These are phyloP conservation scores for Ceyx melanurus DNA, from an alignment of 2,113 vertebrate genomes.

Conservation along the genomic window DNA sequence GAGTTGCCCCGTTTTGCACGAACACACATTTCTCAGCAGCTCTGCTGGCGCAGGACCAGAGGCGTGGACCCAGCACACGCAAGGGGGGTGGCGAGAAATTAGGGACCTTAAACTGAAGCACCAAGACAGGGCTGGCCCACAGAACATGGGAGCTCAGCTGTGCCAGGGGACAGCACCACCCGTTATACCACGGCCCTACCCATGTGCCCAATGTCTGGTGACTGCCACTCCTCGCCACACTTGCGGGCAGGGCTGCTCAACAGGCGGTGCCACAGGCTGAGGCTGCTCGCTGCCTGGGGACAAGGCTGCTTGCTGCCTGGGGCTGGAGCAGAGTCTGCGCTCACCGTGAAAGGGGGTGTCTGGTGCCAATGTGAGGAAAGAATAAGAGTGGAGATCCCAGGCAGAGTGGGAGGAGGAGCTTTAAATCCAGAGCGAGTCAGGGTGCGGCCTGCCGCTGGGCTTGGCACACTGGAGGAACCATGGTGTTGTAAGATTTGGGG, in stretches of 20 bases:
- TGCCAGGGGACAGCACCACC: rapidly evolving
- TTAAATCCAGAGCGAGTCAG: rapidly evolving
- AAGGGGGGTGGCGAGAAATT: neutral
- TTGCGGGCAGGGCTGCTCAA: neutral
- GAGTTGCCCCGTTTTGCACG: neutral
- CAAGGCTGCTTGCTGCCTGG: too few relatives aligned
- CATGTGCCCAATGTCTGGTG: rapidly evolving
- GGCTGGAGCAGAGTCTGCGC: rapidly evolving
- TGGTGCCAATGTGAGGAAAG: neutral
- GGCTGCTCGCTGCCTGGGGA: too few relatives aligned
- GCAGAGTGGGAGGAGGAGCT: neutral
- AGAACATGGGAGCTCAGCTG: neutral
- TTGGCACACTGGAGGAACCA: neutral
- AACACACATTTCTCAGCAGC: neutral
- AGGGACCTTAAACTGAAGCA: neutral
- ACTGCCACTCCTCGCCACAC: neutral
- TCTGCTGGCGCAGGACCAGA: neutral
- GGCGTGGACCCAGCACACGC: rapidly evolving
- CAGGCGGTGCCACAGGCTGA: neutral
- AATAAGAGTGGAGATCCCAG: rapidly evolving
- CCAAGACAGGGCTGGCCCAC: too few relatives aligned
- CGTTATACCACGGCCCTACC: rapidly evolving
- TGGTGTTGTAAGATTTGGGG: too few relatives aligned
- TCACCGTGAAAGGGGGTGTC: neutral
- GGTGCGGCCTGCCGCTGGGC: neutral